Conservation (phyloP, 1,140 invertebrate genomes). For the Teleogryllus occipitalis region DNA sequence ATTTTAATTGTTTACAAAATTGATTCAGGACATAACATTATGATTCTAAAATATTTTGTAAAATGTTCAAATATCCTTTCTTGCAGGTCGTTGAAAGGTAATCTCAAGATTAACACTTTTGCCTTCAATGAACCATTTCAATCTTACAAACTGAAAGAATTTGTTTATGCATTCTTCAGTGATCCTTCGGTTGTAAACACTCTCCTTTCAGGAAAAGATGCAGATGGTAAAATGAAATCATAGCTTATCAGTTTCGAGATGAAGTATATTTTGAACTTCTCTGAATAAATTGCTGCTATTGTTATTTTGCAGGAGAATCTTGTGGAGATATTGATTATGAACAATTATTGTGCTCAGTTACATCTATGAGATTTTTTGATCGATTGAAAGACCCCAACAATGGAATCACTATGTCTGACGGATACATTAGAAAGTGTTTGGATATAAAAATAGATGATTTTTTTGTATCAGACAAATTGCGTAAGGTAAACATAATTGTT, state of each 20-base stretch:
- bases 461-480: slow-evolving; percentile 12
- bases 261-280: background rate
- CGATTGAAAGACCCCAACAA: slow-evolving; percentile 9
- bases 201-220: background rate
- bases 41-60: background rate
- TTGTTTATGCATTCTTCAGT: background rate
- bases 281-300: background rate
- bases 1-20: too few relatives aligned
- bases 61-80: background rate
- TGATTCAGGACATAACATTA: background rate
- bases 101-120: background rate
- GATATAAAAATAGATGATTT: slow-evolving; percentile 10
- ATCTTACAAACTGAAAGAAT: background rate
- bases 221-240: background rate
- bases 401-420: slow-evolving; percentile 7
- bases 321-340: background rate
- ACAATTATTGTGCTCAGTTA: slow-evolving; percentile 7
- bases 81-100: background rate
- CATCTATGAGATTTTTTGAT: slow-evolving; percentile 9
- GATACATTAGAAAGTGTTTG: slow-evolving; percentile 1
- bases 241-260: background rate
- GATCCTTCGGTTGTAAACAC: background rate
- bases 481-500: slow-evolving; percentile 6
- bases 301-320: background rate
- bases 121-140: background rate